A percentile compares a stretch with the other conserved stretches of the same genome.
phyloP scores from a whole-genome alignment of 2,797 vertebrate genomes.

The Rhinoraja longicauda region DNA sequence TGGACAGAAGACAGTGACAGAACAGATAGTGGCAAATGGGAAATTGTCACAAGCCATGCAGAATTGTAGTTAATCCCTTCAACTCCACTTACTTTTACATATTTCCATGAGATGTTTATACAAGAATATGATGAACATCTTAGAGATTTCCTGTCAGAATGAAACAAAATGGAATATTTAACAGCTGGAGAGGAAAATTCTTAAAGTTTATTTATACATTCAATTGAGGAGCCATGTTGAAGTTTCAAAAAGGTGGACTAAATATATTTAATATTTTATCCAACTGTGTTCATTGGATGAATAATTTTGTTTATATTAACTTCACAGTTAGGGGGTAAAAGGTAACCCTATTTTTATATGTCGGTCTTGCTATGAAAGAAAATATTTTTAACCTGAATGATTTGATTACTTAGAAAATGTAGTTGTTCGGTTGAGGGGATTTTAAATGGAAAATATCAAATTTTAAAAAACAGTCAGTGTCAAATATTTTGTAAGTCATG shows the following conservation, averaged over 20 bases:
- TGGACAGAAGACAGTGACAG: background rate
- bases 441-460: background rate
- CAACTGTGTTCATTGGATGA: background rate
- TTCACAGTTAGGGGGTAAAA: background rate
- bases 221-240: background rate
- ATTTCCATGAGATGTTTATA: background rate
- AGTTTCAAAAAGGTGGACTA: background rate
- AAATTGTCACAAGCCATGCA: background rate
- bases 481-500: background rate
- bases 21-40: background rate
- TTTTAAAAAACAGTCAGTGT: background rate
- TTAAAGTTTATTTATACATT: background rate
- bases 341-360: background rate
- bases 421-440: background rate
- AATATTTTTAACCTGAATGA: background rate
- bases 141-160: background rate
- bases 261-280: background rate
- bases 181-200: background rate
- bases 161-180: background rate
- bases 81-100: background rate
- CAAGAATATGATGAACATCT: background rate
- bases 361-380: background rate
- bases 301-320: background rate
- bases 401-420: background rate
- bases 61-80: background rate